Evolutionary conservation across 2,888 invertebrate genomes (phyloP), one percentile per base, ranked within the genome.

Genomic region (Harpalus rubripes): DNA sequence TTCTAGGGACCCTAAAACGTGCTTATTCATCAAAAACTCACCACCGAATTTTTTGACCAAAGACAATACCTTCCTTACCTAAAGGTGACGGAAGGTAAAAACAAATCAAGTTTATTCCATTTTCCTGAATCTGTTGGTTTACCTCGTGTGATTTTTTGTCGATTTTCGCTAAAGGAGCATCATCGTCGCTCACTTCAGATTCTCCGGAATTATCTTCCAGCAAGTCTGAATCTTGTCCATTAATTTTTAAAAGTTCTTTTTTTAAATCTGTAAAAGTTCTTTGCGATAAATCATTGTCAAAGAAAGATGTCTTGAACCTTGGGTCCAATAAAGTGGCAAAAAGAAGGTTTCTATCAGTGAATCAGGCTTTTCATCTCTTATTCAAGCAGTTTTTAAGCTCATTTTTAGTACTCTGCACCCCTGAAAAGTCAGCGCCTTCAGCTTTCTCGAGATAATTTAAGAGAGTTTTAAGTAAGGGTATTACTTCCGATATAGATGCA

Each of bases 321-420:
- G 59, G 59, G 59, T 59, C 59, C 59, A 59, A 59, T 59, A 59
- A 59, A 59, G 59, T 59, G 15, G 59, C 59, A 59, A 59, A 59
- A 59, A 59, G 59, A 59, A 59, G 59, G 59, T 59, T 5, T 59
- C 59, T 59, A 59, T 59, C 59, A 59, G 59, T 59, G 12, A 59
- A 59, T 5, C 59, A 59, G 59, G 12, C 16, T 59, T 59, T 59
- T 5, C n/a, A 59, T 59, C 59, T 59, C 16, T 59, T 59, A 59
- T 59, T 59, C 12, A 59, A 10, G 59, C 7, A 59, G 59, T 59
- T 12, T 59, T 59, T 59, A 59, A 59, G 59, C 12, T 59, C 59
- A 59, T 59, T 59, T 59, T 59, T 59, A 6, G 16, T 59, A 16
- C 59, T 59, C 59, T 59, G 59, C 16, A 59, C 59, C 59, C 59